Evolutionary conservation across 2,797 vertebrate genomes (phyloP), one percentile per base, ranked within the genome.

Genomic region (Gymnothorax javanicus): DNA sequence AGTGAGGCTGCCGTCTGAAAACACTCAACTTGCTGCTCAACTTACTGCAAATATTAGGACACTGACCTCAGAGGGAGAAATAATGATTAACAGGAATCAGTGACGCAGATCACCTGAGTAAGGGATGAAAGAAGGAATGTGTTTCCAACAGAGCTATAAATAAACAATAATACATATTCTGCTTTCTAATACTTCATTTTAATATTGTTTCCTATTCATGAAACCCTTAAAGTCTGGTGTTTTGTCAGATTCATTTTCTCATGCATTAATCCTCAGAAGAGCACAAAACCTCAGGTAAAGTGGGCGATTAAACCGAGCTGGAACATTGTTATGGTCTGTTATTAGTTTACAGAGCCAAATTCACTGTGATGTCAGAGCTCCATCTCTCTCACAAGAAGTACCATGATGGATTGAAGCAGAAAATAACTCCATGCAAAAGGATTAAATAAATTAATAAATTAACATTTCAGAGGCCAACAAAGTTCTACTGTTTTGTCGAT

Each of bases 291-390:
- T 89, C 52, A 77, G 81, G 85, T 89, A 91, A 91, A 89, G 86
- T 89, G 84, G 82, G 83, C 87, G 89, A 89, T 90, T 89, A 89
- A 89, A 87, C 85, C 43, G 7, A 75, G 73, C 85, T 91, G 88
- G 86, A 89, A 91, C 87, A 91, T 90, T 89, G 90, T 89, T 89
- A 82, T 82, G 88, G 71, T 27, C 58, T 56, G 84, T 83, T 87
- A 86, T 83, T 85, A 86, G 86, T 89, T 79, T 64, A 77, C 89
- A 86, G 73, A 85, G 75, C 86, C 84, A 88, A 79, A 89, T 79
- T 85, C 87, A 85, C 87, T 60, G 58, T 56, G 33, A 84, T 54
- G 50, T 84, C 85, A 84, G 64, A 88, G 83, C 83, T 83, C 83
- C 60, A 59, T 52, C 17, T 75, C 3, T 75, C 71, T 33, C 43